Conservation (phyloP, 1,140 invertebrate genomes). For the Hylaeus anthracinus region DNA sequence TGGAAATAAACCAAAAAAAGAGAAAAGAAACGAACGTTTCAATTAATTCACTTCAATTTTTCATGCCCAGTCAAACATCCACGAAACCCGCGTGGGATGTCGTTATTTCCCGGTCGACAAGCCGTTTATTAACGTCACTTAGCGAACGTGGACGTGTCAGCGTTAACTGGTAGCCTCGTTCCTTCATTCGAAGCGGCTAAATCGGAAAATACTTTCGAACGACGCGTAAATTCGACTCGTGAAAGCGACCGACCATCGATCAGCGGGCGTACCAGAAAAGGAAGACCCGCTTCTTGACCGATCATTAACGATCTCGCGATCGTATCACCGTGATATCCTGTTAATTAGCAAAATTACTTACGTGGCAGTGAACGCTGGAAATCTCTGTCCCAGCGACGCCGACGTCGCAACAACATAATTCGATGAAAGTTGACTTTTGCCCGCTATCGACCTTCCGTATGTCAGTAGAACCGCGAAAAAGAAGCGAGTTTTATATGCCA, state of each 20-base stretch:
- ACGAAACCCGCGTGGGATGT: background rate
- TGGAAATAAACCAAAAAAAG: no score
- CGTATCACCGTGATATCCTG: slow-evolving; percentile 52
- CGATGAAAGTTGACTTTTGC: slow-evolving; percentile 65
- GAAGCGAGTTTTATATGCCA: no score
- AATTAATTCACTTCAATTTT: background rate
- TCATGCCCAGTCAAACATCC: background rate
- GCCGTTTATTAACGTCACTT: slow-evolving; percentile 23
- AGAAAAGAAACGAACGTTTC: no score
- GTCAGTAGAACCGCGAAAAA: slow-evolving; percentile 38
- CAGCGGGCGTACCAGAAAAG: slow-evolving; percentile 10
- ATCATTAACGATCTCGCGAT: slow-evolving; percentile 48
- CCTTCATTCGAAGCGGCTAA: background rate
- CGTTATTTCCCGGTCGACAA: slow-evolving; percentile 6
- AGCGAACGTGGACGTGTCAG: background rate
- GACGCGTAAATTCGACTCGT: slow-evolving; percentile 13
- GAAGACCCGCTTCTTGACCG: slow-evolving; percentile 8
- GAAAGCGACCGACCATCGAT: slow-evolving; percentile 40
- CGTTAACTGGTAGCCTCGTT: background rate
- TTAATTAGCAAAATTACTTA: slow-evolving; percentile 67
- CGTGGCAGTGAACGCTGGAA: slow-evolving; percentile 20
- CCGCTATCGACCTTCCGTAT: slow-evolving; percentile 48
- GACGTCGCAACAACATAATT: slow-evolving; percentile 66
- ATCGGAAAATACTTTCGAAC: background rate
- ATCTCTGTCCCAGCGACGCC: slow-evolving; percentile 29